Percentiles rank a stretch among this genome's conserved stretches.
phyloP scores from a whole-genome alignment of 2,113 vertebrate species.

The Chaenocephalus aceratus region DNA sequence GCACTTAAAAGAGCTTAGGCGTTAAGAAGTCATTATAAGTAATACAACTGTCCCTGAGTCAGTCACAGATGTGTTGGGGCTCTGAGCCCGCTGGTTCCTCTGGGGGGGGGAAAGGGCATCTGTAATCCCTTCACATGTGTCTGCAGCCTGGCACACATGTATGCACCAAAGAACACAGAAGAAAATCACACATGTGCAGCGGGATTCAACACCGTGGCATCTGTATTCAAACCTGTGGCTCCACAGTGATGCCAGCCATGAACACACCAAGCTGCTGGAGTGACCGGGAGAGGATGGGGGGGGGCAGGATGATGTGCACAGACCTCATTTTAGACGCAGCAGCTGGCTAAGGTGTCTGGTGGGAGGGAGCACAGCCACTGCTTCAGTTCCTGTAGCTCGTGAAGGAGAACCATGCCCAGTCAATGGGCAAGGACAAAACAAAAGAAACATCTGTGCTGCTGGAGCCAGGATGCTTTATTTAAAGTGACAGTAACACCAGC shows the following conservation, averaged over 20 bases:
- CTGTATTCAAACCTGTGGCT: conserved; percentile 52
- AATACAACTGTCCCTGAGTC: conserved; percentile 31
- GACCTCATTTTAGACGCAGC: conserved; percentile 34
- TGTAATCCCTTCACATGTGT: conserved; percentile 31
- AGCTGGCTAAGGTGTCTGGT: conserved; percentile 34
- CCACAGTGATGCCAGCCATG: conserved; percentile 33
- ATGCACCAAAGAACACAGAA: neutral
- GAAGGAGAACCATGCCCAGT: conserved; percentile 23
- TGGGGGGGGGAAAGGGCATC: conserved; percentile 36
- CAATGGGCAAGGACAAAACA: neutral
- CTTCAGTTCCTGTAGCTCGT: conserved; percentile 29
- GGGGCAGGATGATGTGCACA: conserved; percentile 4
- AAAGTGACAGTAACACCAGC: neutral
- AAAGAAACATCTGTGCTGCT: neutral
- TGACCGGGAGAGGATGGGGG: neutral
- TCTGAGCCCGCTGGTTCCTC: conserved; percentile 22
- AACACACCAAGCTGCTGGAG: conserved; percentile 24
- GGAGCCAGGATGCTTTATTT: neutral
- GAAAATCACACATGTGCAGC: conserved; percentile 17
- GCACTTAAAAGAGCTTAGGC: too few relatives aligned
- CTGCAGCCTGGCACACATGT: conserved; percentile 20
- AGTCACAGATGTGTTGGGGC: conserved; percentile 39
- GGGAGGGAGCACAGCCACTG: neutral
- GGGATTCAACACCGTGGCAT: conserved; percentile 20
- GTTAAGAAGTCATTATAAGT: too few relatives aligned